Percentiles rank a stretch among this genome's conserved stretches.
Conservation (phyloP, 2,888 invertebrate genomes). For the Eretmocerus hayati region DNA sequence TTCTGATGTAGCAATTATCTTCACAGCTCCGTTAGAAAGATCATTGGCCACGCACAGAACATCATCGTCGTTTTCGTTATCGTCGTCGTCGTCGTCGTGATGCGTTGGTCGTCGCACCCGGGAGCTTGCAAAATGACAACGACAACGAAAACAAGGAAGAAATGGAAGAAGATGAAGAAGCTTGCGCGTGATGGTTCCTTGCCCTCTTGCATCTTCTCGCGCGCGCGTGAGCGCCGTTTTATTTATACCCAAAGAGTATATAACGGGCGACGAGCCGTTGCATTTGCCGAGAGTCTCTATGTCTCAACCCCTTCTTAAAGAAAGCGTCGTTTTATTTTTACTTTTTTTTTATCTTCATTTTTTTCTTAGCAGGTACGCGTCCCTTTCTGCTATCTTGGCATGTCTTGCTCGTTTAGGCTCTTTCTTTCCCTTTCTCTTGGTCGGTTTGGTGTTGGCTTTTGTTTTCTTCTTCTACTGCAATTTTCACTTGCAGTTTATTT, state of each 20-base stretch:
- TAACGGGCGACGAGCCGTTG: constrained; percentile 25
- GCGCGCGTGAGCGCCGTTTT: constrained; percentile 25
- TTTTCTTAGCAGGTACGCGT: constrained; percentile 14
- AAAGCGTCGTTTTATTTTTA: not conserved
- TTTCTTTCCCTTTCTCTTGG: not conserved
- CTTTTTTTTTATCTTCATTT: not conserved
- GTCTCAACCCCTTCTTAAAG: too few relatives aligned
- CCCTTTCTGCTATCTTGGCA: constrained; percentile 17
- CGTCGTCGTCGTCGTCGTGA: constrained; percentile 7
- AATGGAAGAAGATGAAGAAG: too few relatives aligned
- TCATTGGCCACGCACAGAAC: too few relatives aligned
- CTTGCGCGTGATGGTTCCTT: constrained; percentile 29
- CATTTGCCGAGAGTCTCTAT: too few relatives aligned
- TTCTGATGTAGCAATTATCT: too few relatives aligned
- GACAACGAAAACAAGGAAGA: too few relatives aligned
- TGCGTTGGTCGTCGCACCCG: too few relatives aligned
- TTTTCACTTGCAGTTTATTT: too few relatives aligned
- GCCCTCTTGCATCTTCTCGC: constrained; percentile 27
- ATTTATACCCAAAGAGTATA: constrained; percentile 33
- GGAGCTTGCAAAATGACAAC: too few relatives aligned
- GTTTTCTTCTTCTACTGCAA: not conserved
- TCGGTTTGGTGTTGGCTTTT: not conserved
- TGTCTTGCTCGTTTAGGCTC: not conserved
- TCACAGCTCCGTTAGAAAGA: too few relatives aligned
- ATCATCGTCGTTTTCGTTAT: constrained; percentile 6